Evolutionary conservation across 64 coral and sea anemone genomes (phyloP).

Genomic region (Porites australiensis): DNA sequence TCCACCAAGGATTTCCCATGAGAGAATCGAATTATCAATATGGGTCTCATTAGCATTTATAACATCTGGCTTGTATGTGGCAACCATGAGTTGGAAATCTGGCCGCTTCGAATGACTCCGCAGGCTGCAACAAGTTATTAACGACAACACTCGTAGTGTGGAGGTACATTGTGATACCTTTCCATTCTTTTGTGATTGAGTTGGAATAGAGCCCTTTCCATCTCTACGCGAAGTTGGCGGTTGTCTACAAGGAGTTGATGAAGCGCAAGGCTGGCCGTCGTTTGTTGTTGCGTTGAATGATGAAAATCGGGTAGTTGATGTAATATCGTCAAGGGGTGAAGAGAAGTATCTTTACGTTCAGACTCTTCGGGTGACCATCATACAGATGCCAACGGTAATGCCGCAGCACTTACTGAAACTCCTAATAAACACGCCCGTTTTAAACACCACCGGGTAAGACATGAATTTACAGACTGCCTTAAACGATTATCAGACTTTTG

Average conservation of each 20-base stretch:
- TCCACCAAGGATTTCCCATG: too few relatives aligned
- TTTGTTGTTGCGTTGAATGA: background rate
- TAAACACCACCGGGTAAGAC: background rate
- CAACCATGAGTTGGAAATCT: too few relatives aligned
- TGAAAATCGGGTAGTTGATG: background rate
- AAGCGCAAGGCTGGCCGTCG: background rate
- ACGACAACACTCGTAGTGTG: too few relatives aligned
- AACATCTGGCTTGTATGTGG: too few relatives aligned
- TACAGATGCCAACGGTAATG: background rate
- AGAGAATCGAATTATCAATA: too few relatives aligned
- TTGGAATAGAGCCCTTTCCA: background rate
- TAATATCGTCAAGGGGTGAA: background rate
- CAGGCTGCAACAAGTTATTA: too few relatives aligned
- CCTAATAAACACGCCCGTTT: background rate
- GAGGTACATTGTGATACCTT: background rate
- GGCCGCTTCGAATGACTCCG: too few relatives aligned
- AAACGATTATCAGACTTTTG: background rate
- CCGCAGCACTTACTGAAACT: background rate
- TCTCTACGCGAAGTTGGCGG: background rate
- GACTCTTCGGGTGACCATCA: background rate
- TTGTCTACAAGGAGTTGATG: background rate
- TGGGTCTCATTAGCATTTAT: too few relatives aligned
- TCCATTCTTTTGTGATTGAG: background rate
- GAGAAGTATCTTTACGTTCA: background rate
- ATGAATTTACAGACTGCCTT: background rate